Percentiles rank a stretch among this genome's conserved stretches.
phyloP scores from a whole-genome alignment of 2,797 vertebrate species.

The Chelon labrosus region DNA sequence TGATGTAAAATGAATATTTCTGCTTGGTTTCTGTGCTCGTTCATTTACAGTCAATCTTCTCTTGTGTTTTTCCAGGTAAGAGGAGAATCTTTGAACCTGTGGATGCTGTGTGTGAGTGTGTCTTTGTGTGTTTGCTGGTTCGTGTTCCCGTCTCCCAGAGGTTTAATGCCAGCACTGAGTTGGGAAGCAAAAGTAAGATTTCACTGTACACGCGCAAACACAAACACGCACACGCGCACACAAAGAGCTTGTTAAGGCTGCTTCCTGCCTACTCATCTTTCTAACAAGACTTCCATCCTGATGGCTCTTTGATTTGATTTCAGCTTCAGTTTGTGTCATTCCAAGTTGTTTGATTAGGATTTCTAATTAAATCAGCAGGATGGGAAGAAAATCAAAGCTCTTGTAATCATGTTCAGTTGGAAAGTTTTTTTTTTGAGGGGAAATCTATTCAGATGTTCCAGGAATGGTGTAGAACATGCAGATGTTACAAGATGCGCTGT shows the following conservation, averaged over 20 bases:
- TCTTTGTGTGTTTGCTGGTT: constrained; percentile 1
- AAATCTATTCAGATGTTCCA: constrained; percentile 3
- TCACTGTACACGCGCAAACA: constrained; percentile 3
- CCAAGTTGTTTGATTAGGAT: constrained; percentile 50
- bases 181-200: constrained; percentile 30
- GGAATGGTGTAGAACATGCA: neutral
- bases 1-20: neutral
- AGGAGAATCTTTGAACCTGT: constrained; percentile 14
- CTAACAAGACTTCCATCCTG: constrained; percentile 51
- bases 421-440: constrained; percentile 4
- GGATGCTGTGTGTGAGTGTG: neutral
- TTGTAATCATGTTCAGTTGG: constrained; percentile 20
- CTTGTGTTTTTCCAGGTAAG: constrained; percentile 58
- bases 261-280: constrained; percentile 52
- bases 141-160: constrained; percentile 13
- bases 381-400: constrained; percentile 44
- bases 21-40: neutral
- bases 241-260: constrained; percentile 8
- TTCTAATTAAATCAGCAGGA: constrained; percentile 63
- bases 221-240: constrained; percentile 3
- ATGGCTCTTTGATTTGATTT: constrained; percentile 63
- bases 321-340: constrained; percentile 48
- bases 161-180: constrained; percentile 23
- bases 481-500: constrained; percentile 5
- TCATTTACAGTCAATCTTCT: constrained; percentile 12